A percentile compares a stretch with the other conserved stretches of the same genome.
These are phyloP conservation scores for Nycticorax nycticorax DNA, from an alignment of 2,113 vertebrate genomes.

Conservation along the genomic window DNA sequence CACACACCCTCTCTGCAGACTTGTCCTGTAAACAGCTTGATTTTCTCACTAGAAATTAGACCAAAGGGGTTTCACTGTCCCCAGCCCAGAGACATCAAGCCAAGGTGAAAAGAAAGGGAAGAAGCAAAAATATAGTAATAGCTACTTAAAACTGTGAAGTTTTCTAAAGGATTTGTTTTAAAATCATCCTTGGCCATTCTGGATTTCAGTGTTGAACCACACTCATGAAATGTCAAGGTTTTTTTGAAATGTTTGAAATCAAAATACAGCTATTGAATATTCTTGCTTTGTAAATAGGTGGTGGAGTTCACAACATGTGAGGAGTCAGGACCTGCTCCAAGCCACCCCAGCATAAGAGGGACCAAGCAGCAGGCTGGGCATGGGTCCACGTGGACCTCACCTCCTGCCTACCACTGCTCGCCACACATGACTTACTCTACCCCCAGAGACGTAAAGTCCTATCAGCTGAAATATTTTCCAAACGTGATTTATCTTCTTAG, in stretches of 20 bases:
- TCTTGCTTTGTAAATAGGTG: background rate
- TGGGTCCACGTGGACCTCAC: background rate
- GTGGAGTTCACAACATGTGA: background rate
- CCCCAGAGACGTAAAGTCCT: background rate
- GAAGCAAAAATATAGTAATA: background rate
- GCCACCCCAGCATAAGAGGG: background rate
- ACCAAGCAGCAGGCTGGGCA: too few species aligned
- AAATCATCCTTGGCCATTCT: background rate
- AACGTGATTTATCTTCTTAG: background rate
- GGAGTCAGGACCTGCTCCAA: background rate
- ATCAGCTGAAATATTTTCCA: background rate
- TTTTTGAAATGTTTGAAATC: background rate
- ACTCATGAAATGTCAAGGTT: background rate
- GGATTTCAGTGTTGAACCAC: background rate
- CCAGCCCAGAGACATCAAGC: background rate
- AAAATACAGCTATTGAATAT: background rate
- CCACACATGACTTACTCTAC: background rate
- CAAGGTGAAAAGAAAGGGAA: background rate
- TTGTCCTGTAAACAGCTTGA: background rate
- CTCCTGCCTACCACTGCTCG: background rate
- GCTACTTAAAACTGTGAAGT: background rate
- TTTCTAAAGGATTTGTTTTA: background rate
- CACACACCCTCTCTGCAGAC: background rate
- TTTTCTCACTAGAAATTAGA: constrained; percentile 5
- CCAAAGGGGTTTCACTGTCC: background rate